These are phyloP conservation scores for Drosophila mayri DNA, from an alignment of 1,140 invertebrate species.

Conservation along the genomic window DNA sequence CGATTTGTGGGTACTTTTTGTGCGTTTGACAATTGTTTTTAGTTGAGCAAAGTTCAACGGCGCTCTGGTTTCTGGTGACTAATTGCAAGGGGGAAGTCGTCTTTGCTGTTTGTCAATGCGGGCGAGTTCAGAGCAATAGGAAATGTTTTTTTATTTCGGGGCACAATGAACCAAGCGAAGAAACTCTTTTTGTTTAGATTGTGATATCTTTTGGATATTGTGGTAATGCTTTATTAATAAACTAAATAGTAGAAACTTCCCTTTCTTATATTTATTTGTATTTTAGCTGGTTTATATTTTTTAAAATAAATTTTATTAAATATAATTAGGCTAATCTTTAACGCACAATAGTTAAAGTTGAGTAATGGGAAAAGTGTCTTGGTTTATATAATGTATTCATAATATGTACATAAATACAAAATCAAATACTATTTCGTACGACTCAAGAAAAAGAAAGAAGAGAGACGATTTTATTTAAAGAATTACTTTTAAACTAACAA, in stretches of 20 bases:
- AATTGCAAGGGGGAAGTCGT: slow-evolving; percentile 73
- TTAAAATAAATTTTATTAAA: neutral
- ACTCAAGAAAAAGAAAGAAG: too few relatives aligned
- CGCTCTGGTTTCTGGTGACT: slow-evolving; percentile 54
- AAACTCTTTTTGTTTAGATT: neutral
- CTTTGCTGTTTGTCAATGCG: slow-evolving; percentile 52
- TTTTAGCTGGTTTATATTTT: accelerated
- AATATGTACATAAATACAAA: too few relatives aligned
- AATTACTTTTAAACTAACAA: neutral
- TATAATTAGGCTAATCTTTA: too few relatives aligned
- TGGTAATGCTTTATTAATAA: slow-evolving; percentile 1
- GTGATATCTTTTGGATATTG: neutral
- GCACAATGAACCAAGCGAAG: slow-evolving; percentile 33
- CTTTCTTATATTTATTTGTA: neutral
- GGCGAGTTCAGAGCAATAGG: slow-evolving; percentile 32
- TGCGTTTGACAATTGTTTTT: slow-evolving; percentile 42
- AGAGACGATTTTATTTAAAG: too few relatives aligned
- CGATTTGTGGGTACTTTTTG: slow-evolving; percentile 31
- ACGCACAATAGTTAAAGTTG: too few relatives aligned
- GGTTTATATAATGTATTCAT: too few relatives aligned
- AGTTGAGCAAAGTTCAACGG: slow-evolving; percentile 57
- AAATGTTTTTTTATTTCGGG: slow-evolving; percentile 33
- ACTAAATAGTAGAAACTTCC: neutral
- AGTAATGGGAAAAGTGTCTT: too few relatives aligned
- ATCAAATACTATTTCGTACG: too few relatives aligned